Evolutionary conservation across 2,888 invertebrate genomes (phyloP).

Genomic region (Agrilus cyanescens): DNA sequence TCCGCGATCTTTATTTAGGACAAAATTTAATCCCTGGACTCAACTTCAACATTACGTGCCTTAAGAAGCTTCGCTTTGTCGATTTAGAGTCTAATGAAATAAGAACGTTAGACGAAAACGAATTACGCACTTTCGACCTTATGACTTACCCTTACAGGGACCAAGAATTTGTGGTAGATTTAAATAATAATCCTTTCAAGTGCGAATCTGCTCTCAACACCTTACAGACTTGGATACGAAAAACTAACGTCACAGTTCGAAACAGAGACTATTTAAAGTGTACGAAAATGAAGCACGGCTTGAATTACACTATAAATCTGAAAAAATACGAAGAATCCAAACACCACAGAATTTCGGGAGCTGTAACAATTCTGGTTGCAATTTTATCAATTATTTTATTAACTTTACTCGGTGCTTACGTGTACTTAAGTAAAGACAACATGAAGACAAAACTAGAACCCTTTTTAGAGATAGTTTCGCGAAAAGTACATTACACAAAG

Average conservation of each 20-base stretch:
- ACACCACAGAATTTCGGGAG: conserved; percentile 29
- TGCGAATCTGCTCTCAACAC: conserved; percentile 52
- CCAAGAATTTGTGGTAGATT: conserved; percentile 44
- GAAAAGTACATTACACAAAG: conserved; percentile 62
- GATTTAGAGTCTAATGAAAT: conserved; percentile 59
- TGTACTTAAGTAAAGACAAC: conserved; percentile 49
- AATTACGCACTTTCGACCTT: conserved; percentile 44
- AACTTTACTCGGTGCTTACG: conserved; percentile 42
- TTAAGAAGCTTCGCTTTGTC: conserved; percentile 51
- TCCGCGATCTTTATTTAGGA: conserved; percentile 58
- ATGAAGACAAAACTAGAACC: conserved; percentile 47
- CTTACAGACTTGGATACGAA: conserved; percentile 51
- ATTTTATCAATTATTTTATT: conserved; percentile 44
- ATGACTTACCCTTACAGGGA: conserved; percentile 38
- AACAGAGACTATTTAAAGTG: conserved; percentile 46
- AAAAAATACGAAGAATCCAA: conserved; percentile 27
- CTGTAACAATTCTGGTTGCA: conserved; percentile 39
- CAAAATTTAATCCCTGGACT: conserved; percentile 49
- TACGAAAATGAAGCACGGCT: conserved; percentile 25
- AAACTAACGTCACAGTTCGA: conserved; percentile 47
- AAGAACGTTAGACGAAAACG: conserved; percentile 42
- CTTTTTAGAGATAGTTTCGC: conserved; percentile 50
- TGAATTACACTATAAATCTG: conserved; percentile 25
- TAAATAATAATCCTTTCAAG: conserved; percentile 54
- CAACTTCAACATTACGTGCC: conserved; percentile 54